Evolutionary conservation across 2,113 vertebrate genomes (phyloP).

Genomic region (Dendropsophus ebraccatus): DNA sequence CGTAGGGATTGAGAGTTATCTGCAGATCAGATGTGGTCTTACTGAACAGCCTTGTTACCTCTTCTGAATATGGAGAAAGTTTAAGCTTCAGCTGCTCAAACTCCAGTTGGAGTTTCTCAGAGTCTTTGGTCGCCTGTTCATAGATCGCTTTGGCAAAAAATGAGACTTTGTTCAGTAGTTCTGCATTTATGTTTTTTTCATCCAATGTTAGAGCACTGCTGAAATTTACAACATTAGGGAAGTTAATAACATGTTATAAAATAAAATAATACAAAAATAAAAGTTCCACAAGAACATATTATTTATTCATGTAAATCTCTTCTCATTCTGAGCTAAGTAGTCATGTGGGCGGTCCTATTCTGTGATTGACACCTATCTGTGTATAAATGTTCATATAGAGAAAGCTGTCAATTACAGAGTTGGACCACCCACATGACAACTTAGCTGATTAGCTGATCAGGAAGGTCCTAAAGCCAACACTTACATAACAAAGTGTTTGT

Average conservation of each 20-base stretch:
- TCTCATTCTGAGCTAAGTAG: no score
- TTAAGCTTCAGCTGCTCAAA: conserved; percentile 69
- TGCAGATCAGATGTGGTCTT: conserved; percentile 72
- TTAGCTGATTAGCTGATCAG: no score
- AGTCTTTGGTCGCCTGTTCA: conserved; percentile 64
- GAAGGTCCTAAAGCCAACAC: no score
- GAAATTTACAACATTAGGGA: background rate
- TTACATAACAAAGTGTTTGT: no score
- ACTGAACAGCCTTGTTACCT: conserved; percentile 73
- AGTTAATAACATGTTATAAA: background rate
- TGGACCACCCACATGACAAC: no score
- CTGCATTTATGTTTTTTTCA: conserved; percentile 64
- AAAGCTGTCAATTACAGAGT: no score
- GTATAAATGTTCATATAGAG: no score
- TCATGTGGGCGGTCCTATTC: no score
- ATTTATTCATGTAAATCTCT: no score
- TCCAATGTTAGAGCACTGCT: conserved; percentile 71
- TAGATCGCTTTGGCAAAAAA: conserved; percentile 68
- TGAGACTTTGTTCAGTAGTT: conserved; percentile 64
- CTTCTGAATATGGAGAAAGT: conserved; percentile 66
- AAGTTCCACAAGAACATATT: no score
- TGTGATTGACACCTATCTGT: no score
- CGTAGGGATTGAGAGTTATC: conserved; percentile 66
- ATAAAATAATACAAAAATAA: background rate
- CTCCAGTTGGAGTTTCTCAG: conserved; percentile 68